Evolutionary conservation across 2,113 vertebrate genomes (phyloP).

Genomic region (Mungos mungo): DNA sequence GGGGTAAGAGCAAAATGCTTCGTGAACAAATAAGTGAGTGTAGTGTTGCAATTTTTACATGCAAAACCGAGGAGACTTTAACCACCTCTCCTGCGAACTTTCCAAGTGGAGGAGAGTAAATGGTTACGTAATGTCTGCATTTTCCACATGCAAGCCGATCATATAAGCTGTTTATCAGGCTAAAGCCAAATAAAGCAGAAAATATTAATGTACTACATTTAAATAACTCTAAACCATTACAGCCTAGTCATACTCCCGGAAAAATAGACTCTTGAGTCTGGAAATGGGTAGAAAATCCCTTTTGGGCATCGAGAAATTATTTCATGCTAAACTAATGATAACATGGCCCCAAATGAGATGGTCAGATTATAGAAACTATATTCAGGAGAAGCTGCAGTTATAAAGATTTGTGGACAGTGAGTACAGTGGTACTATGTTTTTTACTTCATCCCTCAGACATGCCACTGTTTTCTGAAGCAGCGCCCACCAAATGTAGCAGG

Average conservation of each 20-base stretch:
- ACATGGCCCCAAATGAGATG: not conserved
- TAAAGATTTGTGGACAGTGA: not conserved
- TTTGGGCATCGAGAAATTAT: not conserved
- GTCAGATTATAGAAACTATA: not conserved
- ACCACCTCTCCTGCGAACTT: not conserved
- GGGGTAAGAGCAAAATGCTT: conserved; percentile 71
- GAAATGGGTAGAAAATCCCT: not conserved
- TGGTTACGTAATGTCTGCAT: not conserved
- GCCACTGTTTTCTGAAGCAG: not conserved
- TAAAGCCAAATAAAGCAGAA: not conserved
- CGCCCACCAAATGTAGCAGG: not conserved
- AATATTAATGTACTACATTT: not conserved
- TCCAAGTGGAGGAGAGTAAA: not conserved
- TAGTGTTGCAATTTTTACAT: not conserved
- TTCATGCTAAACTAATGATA: not conserved
- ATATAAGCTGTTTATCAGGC: not conserved
- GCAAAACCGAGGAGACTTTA: not conserved
- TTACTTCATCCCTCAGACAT: not conserved
- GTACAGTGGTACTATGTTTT: not conserved
- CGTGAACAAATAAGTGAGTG: not conserved
- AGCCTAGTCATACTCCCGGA: not conserved
- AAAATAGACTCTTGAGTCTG: not conserved
- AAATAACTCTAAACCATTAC: not conserved
- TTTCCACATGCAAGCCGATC: not conserved
- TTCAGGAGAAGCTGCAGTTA: not conserved